Evolutionary conservation across 2,113 vertebrate species (phyloP), one percentile per base, ranked within the genome.

Genomic region (Scomber colias): DNA sequence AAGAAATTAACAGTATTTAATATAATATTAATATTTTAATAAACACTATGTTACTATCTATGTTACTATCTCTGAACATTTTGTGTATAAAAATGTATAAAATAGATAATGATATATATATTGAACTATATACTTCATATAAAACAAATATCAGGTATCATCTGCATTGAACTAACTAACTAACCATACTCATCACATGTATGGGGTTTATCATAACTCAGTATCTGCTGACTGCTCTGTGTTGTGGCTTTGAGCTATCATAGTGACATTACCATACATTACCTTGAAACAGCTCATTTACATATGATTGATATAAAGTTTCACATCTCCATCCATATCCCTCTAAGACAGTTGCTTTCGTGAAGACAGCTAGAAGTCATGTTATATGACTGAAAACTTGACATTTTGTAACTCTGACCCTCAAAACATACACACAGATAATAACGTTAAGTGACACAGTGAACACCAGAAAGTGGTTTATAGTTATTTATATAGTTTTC

Each of bases 211-310:
- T 2, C 24, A 27, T 3, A 27, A 27, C 24, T 40, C 31, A 44
- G 0, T 2, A 35, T 60, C 59, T 65, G 0, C 1, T 2, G 4
- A 46, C 0, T 49, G 6, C 13, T 61, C 4, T 6, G 8, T 40
- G 35, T 2, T 31, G 21, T 65, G 40, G 12, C 6, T 12, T 17
- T 19, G 2, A 69, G 21, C 2, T 12, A n/a, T n/a, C n/a, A 19
- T 4, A 15, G 11, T 17, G 11, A 2, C 1, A 3, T 5, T 5
- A 15, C 4, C 48, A 63, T 5, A 35, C 35, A 27, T 40, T 40
- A 40, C 35, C 35, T 9, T 40, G 35, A 40, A 40, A 40, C 4
- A 6, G 1, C 31, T 35, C 31, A 35, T 35, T 35, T 35, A 35
- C 3, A 35, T 10, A 7, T 9, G 35, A 40, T 30, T 44, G 6